Evolutionary conservation across 2,888 invertebrate genomes (phyloP).

Genomic region (Deilephila porcellus): DNA sequence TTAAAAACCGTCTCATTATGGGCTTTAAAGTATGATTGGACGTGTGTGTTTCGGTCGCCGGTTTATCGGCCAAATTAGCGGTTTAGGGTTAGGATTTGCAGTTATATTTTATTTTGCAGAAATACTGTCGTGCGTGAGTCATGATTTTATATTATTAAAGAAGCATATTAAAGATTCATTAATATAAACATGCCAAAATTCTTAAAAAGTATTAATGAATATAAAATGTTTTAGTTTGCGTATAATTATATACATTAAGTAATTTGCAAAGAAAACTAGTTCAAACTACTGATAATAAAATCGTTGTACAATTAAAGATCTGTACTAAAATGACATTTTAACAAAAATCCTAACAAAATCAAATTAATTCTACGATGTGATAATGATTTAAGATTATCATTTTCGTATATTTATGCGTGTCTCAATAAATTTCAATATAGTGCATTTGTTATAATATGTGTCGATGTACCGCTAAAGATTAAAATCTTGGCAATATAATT

Average conservation of each 20-base stretch:
- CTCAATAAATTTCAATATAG: not conserved
- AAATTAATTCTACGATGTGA: not conserved
- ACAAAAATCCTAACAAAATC: not conserved
- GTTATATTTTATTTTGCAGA: not conserved
- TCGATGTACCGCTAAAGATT: not conserved
- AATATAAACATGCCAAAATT: too few species aligned
- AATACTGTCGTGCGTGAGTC: not conserved
- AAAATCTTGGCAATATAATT: not conserved
- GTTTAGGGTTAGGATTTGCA: not conserved
- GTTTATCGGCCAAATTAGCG: slow-evolving; percentile 7
- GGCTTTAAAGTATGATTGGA: slow-evolving; percentile 35
- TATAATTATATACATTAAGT: too few species aligned
- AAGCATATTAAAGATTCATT: too few species aligned
- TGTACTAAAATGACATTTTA: too few species aligned
- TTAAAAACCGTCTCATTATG: slow-evolving; percentile 44
- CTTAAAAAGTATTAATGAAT: too few species aligned
- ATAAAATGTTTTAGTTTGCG: too few species aligned
- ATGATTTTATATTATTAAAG: not conserved
- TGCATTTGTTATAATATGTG: not conserved
- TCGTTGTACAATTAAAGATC: not conserved
- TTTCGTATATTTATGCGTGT: not conserved
- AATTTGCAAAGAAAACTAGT: too few species aligned
- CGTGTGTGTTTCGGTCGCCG: not conserved
- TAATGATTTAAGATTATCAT: not conserved
- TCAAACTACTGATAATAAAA: not conserved